Conservation (phyloP, 2,113 vertebrate species). For the Aviceda subcristata region DNA sequence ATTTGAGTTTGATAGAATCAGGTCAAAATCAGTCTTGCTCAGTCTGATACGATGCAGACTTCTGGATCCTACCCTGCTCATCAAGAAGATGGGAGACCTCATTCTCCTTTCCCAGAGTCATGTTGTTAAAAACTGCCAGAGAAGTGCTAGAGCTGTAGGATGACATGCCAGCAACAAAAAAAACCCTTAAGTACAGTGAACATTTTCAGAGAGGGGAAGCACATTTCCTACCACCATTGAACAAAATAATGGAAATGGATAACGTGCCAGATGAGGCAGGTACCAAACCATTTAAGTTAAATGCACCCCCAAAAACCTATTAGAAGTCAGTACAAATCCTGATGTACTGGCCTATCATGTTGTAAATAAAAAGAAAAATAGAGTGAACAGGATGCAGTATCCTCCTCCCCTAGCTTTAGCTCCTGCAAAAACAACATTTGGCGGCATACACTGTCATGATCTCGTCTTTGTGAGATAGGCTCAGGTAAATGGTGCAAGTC, state of each 20-base stretch:
- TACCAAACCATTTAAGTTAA: neutral
- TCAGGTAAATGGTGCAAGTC: neutral
- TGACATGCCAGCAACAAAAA: neutral
- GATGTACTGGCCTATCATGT: neutral
- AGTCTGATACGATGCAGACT: neutral
- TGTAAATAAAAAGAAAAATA: neutral
- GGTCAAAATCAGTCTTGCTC: conserved; percentile 10
- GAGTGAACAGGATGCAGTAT: neutral
- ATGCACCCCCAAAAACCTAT: neutral
- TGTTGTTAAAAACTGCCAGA: neutral
- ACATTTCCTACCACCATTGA: neutral
- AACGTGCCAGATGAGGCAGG: neutral
- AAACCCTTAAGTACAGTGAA: rapidly evolving
- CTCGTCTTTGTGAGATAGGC: neutral
- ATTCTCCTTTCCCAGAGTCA: neutral
- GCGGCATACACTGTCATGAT: neutral
- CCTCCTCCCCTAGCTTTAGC: neutral
- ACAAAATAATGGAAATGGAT: neutral
- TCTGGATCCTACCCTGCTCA: neutral
- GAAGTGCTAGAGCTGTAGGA: neutral
- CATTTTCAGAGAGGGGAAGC: neutral
- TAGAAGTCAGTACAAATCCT: neutral
- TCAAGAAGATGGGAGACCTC: neutral
- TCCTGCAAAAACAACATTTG: neutral
- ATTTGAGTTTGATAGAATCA: conserved; percentile 17